Evolutionary conservation across 1,140 invertebrate genomes (phyloP).

Genomic region (Nylanderia fulva): DNA sequence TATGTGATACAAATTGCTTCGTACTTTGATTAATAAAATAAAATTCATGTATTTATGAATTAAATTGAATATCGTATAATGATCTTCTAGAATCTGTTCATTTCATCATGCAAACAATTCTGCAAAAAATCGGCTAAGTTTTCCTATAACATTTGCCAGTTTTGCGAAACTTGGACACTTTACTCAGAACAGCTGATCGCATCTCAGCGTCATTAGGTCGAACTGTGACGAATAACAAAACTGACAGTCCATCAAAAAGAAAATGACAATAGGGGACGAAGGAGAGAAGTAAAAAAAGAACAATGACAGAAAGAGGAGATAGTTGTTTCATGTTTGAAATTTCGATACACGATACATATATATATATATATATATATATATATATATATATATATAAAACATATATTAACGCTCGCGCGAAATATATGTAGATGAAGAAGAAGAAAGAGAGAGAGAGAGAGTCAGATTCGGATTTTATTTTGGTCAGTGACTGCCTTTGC

Average conservation of each 20-base stretch:
- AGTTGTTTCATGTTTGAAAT: neutral
- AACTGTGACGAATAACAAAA: slow-evolving; percentile 34
- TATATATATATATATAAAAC: neutral
- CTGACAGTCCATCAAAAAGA: neutral
- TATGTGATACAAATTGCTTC: neutral
- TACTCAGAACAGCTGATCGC: slow-evolving; percentile 58
- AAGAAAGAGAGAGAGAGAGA: too few relatives aligned
- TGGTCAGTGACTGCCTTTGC: slow-evolving; percentile 84
- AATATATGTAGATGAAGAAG: slow-evolving; percentile 14
- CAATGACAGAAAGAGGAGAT: neutral
- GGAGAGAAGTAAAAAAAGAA: neutral
- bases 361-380: too few relatives aligned
- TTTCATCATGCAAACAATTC: neutral
- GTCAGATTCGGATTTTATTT: slow-evolving; percentile 80
- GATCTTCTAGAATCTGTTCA: neutral
- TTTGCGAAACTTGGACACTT: neutral
- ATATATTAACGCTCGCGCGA: neutral
- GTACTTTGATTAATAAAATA: slow-evolving; percentile 8
- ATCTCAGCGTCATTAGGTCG: neutral
- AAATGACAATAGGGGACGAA: neutral
- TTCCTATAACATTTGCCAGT: neutral
- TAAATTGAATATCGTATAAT: neutral
- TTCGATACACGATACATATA: too few relatives aligned
- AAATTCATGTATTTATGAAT: neutral
- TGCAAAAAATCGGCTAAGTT: neutral